Conservation (phyloP, 2,888 invertebrate species). For the Willowsia nigromaculata region DNA sequence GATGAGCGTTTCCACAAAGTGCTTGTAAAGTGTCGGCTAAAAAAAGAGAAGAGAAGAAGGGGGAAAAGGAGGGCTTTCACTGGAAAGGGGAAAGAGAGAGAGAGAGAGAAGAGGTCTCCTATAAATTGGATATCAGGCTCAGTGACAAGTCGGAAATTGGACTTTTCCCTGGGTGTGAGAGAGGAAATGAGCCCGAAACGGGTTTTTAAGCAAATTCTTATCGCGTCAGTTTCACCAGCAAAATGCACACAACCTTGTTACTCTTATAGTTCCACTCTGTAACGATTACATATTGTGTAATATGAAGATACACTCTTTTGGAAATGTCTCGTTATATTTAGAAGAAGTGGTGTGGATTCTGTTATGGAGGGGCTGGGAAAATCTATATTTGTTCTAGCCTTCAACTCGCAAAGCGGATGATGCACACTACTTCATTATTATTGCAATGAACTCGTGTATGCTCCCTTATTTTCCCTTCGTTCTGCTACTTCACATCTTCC, state of each 20-base stretch:
- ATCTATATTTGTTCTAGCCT: no score
- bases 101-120: constrained; percentile 74
- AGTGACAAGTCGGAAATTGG: constrained; percentile 79
- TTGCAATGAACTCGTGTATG: neutral
- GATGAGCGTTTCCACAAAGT: constrained; percentile 79
- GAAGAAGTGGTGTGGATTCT: no score
- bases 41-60: constrained; percentile 67
- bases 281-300: neutral
- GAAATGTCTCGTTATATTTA: no score
- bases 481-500: constrained; percentile 1
- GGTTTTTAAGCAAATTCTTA: constrained; percentile 79
- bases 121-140: constrained; percentile 79
- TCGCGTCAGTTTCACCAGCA: constrained; percentile 74
- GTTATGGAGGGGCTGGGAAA: no score
- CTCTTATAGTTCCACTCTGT: neutral
- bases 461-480: neutral
- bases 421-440: constrained; percentile 37
- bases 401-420: constrained; percentile 33
- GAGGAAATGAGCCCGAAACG: constrained; percentile 79
- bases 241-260: constrained; percentile 38
- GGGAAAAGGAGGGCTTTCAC: constrained; percentile 65
- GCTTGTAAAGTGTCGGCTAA: constrained; percentile 77
- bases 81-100: constrained; percentile 71
- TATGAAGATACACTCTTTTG: no score
- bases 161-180: constrained; percentile 79